Base-by-base conservation (phyloP, 2,113 vertebrate genomes). In the Macquaria australasica region DNA sequence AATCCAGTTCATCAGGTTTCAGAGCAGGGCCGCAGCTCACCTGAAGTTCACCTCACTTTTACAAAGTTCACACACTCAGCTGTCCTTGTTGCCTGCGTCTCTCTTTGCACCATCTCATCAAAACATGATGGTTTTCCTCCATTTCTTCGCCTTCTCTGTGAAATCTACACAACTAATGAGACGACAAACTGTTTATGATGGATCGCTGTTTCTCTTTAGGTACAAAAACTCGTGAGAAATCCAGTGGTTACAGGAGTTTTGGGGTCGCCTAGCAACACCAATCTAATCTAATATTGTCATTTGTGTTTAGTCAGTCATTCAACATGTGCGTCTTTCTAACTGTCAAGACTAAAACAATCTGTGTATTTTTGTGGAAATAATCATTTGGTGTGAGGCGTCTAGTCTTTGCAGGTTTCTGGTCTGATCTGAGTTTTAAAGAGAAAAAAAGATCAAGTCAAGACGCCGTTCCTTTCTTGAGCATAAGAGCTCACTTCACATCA, bases 141-240 rank as follows among this genome's bases (percentile, higher is more conserved):
- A 43, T 74, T 21, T 76, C 48, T 20, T 45, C 37, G 34, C 45
- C 51, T 77, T 16, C 62, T 59, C 11, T 73, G 20, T 31, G 39
- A n/a, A 50, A 79, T 82, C 48, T 45, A 37, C 18, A 69, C 66
- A 28, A 34, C 63, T 48, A 64, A 67, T 55, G 67, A 72, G 25
- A 37, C 31, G 18, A 75, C 41, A 55, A 62, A 68, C 16, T 59
- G 3, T 55, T 59, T 60, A 9, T 50, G 11, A 39, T 55, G 10
- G 43, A 58, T 63, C 15, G 28, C 41, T 66, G 55, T 74, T 71
- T 77, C 45, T 73, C 21, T 58, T 34, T 23, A 70, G n/a, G 37
- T 63, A 45, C n/a, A 70, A 5, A 20, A 74, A 12, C 31, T 64
- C 23, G 37, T 53, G 39, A 62, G 20, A 79, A 39, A 21, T 16